Base-by-base conservation (phyloP, 2,888 invertebrate genomes). In the Zaprionus obscuricornis region DNA sequence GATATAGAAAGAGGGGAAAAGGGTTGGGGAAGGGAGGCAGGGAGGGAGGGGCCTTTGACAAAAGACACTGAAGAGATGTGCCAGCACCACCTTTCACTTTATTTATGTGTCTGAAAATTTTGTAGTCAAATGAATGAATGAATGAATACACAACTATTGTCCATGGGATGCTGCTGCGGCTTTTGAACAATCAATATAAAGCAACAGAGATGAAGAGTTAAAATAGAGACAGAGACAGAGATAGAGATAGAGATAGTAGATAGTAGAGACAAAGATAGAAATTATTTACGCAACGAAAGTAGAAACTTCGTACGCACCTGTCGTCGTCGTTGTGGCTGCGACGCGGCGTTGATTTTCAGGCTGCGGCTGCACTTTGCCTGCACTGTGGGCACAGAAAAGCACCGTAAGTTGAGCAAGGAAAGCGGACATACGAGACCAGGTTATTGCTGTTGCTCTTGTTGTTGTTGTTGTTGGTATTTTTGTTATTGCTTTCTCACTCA, bases 391-490 rank as follows among this genome's bases (percentile, higher is more conserved):
- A 67, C 46, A 55, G 54, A 67, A 72, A 67, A 68, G 73, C 73
- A 73, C 69, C 73, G 69, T 78, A 84, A 82, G n/a, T n/a, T 82
- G 56, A 86, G 82, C 71, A 82, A 81, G 85, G 78, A 86, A 81
- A 86, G 85, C 82, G 85, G 85, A 83, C 85, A 74, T 79, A 65
- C 76, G 77, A 77, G 84, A 76, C 76, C 60, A 60, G 72, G 46
- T 76, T 73, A 45, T 55, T 50, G 67, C 40, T 66, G 60, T 37
- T 66, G 40, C 31, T 59, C 20, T 11, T 59, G 42, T n/a, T 47
- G 33, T 20, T 45, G 43, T 11, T 34, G 26, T 27, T 14, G 40
- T 17, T 49, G 24, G n/a, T n/a, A n/a, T n/a, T n/a, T n/a, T 2
- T 45, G 47, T 37, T 50, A 37, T 66, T 49, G 52, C 37, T 68